Base-by-base conservation (phyloP, 2,888 invertebrate species). In the Trissolcus brochymenae region DNA sequence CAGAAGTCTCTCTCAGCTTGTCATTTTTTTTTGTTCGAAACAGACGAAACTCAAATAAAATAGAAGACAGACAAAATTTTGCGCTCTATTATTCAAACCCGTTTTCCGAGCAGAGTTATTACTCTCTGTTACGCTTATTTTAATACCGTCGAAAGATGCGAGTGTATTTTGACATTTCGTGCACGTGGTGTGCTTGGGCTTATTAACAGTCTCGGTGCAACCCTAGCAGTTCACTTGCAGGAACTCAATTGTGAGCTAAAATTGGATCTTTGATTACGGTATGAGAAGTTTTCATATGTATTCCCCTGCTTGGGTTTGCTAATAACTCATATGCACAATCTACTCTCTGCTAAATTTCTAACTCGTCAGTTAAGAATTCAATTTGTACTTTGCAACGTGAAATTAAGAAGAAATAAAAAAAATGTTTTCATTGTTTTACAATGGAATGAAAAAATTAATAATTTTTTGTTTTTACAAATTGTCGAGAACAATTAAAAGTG, bases 171-270 rank as follows among this genome's bases (percentile, higher is more conserved):
- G 50, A 50, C 50, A 60, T 60, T 60, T 51, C 19, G 11, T 35
- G 40, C 35, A 60, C 50, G 35, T 50, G 60, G 35, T 35, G 4
- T n/a, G 50, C 60, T 16, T 17, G 19, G 6, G 50, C 50, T 60
- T 61, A 62, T 62, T 62, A 62, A 25, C 62, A 53, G 16, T 53
- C 62, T 43, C 25, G 41, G 50, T 62, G 53, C 43, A 25, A 43
- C 62, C 16, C 25, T 62, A 14, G 21, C 21, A 62, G 53, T 53
- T 53, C 53, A 53, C 53, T 43, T 35, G 41, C 14, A 40, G 19
- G 25, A 62, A 53, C 53, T 62, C 51, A 62, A 62, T 62, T 53
- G 53, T 53, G 62, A n/a, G 53, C 62, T 53, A 62, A 62, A 53
- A 62, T 53, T 53, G 62, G 53, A 53, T 16, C 53, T 62, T 41